Evolutionary conservation across 2,888 invertebrate species (phyloP), one percentile per base, ranked within the genome.

Genomic region (Chamaedrilus cognettii): DNA sequence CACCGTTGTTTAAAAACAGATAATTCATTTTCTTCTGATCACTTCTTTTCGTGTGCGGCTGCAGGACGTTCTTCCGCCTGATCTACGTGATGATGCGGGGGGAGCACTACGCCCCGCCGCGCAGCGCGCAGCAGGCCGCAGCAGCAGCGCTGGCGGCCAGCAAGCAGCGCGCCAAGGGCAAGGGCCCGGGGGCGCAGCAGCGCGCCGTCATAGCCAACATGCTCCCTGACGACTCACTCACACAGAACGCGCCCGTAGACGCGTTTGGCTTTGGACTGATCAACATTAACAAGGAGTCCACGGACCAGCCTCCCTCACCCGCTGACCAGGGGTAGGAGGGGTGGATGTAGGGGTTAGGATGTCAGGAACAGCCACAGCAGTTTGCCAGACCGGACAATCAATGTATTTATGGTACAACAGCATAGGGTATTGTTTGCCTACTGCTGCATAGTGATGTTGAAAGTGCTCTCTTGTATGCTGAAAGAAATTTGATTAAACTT

Each of bases 1-100:
- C n/a, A n/a, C n/a, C n/a, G n/a, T n/a, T n/a, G n/a, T n/a, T n/a
- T n/a, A n/a, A n/a, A n/a, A n/a, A n/a, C n/a, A n/a, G n/a, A n/a
- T n/a, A n/a, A n/a, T n/a, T n/a, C n/a, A n/a, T n/a, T n/a, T n/a
- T n/a, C n/a, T n/a, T n/a, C n/a, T n/a, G n/a, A n/a, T n/a, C n/a
- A n/a, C n/a, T n/a, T n/a, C n/a, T n/a, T n/a, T n/a, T n/a, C n/a
- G n/a, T n/a, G n/a, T 56, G 31, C 56, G 5, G 19, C 51, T 72
- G 4, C 74, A 83, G 83, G 79, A 82, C 82, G 26, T 75, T 83
- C 49, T 64, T 79, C 71, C 77, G 77, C 70, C 82, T 82, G 74
- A 71, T 83, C 34, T 73, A 80, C 50, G 80, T 81, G 74, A 82
- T 83, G 82, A 83, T 83, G 83, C 78, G 79, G 76, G 83, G 83